phyloP scores from a whole-genome alignment of 2,797 vertebrate species.

The Leucoraja ocellata region DNA sequence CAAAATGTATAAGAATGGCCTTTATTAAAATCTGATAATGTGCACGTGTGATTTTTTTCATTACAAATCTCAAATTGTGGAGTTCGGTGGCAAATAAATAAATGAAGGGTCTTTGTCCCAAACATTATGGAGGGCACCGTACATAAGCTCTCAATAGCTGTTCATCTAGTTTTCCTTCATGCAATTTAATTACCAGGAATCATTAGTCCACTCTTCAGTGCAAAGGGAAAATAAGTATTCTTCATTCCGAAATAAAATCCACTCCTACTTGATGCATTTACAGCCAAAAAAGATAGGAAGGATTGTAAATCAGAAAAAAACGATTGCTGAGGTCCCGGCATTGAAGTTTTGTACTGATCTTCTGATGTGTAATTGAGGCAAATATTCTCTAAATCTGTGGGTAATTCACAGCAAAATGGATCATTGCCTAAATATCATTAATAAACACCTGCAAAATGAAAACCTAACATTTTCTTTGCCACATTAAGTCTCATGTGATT shows the following conservation, averaged over 20 bases:
- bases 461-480: not conserved
- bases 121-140: too few relatives aligned
- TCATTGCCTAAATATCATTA: not conserved
- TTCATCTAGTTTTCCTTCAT: not conserved
- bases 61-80: too few relatives aligned
- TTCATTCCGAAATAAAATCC: not conserved
- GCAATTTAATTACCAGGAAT: not conserved
- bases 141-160: not conserved
- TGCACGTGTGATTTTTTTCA: too few relatives aligned
- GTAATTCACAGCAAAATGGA: not conserved
- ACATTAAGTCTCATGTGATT: not conserved
- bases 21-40: too few relatives aligned
- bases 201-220: not conserved
- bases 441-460: not conserved
- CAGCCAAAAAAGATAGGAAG: not conserved
- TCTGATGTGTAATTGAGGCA: not conserved
- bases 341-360: not conserved
- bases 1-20: too few relatives aligned
- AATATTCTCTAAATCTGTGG: not conserved
- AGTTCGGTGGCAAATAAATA: too few relatives aligned
- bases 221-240: not conserved
- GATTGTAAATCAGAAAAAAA: not conserved
- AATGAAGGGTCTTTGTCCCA: too few relatives aligned
- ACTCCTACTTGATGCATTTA: not conserved
- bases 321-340: not conserved